phyloP scores from a whole-genome alignment of 2,888 invertebrate species.

The Callyntrura sp. region DNA sequence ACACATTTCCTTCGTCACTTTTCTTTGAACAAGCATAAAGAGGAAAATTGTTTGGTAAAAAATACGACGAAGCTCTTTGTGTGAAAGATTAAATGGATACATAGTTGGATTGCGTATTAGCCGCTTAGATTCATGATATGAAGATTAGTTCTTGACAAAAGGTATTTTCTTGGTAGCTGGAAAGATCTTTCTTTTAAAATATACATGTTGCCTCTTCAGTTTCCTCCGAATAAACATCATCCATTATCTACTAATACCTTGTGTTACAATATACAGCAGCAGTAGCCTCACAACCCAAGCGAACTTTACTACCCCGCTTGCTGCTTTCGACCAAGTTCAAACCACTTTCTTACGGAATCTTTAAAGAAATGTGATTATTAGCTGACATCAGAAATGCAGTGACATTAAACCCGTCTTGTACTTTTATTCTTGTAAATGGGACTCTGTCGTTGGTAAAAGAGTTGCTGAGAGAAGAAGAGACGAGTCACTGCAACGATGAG shows the following conservation, averaged over 20 bases:
- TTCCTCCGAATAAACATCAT: constrained; percentile 6
- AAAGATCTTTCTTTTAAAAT: constrained; percentile 18
- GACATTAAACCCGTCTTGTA: constrained; percentile 68
- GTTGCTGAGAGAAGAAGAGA: neutral
- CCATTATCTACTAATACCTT: constrained; percentile 40
- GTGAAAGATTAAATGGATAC: constrained; percentile 69
- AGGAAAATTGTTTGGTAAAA: neutral
- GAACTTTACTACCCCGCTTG: constrained; percentile 19
- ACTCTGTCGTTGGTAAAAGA: constrained; percentile 42
- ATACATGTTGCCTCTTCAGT: constrained; percentile 50
- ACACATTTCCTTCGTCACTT: neutral
- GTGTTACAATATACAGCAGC: constrained; percentile 11
- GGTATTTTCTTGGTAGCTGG: constrained; percentile 15
- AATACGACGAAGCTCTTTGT: constrained; percentile 53
- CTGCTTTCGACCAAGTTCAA: constrained; percentile 1
- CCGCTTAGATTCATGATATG: constrained; percentile 67
- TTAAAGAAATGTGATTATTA: constrained; percentile 61
- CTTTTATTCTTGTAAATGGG: constrained; percentile 67
- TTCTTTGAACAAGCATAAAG: constrained; percentile 24
- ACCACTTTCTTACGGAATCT: constrained; percentile 56
- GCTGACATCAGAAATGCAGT: constrained; percentile 70
- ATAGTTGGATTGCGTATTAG: constrained; percentile 31
- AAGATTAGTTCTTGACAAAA: constrained; percentile 62
- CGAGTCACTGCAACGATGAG: neutral
- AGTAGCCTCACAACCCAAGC: neutral